A percentile compares a stretch with the other conserved stretches of the same genome.
phyloP scores from a whole-genome alignment of 2,797 vertebrate species.

The Poecilia gillii region DNA sequence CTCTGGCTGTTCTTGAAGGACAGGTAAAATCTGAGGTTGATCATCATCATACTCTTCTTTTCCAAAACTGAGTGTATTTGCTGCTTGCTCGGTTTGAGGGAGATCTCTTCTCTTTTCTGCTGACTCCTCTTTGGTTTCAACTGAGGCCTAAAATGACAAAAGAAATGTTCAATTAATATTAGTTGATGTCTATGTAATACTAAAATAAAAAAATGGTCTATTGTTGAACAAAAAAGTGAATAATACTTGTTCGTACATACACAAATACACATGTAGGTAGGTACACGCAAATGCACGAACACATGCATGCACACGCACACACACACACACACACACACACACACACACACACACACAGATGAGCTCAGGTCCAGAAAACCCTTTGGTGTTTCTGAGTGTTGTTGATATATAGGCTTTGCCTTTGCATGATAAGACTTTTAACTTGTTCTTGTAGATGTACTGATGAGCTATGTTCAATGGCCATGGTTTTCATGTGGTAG shows the following conservation, averaged over 20 bases:
- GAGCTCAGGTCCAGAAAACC: too few species aligned
- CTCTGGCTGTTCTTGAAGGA: constrained; percentile 77
- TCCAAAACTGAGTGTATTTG: constrained; percentile 27
- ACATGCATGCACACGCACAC: too few species aligned
- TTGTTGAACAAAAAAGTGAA: background rate
- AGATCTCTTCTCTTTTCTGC: constrained; percentile 25
- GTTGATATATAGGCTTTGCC: too few species aligned
- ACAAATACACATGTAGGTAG: background rate
- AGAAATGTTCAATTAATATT: constrained; percentile 18
- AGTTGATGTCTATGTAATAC: constrained; percentile 4
- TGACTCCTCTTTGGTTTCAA: constrained; percentile 34
- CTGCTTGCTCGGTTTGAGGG: constrained; percentile 10
- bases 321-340: too few species aligned
- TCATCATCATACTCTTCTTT: constrained; percentile 70
- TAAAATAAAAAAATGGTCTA: background rate
- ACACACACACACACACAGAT: background rate
- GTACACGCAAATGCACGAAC: background rate
- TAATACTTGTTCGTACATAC: background rate
- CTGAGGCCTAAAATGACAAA: constrained; percentile 46
- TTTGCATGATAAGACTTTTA: too few species aligned
- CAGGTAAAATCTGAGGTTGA: constrained; percentile 80
- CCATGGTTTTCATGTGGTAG: too few species aligned
- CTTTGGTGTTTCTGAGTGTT: too few species aligned
- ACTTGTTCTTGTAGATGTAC: too few species aligned
- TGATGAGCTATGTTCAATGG: too few species aligned